Base-by-base conservation (phyloP, 2,113 vertebrate genomes). In the Loxodonta africana region DNA sequence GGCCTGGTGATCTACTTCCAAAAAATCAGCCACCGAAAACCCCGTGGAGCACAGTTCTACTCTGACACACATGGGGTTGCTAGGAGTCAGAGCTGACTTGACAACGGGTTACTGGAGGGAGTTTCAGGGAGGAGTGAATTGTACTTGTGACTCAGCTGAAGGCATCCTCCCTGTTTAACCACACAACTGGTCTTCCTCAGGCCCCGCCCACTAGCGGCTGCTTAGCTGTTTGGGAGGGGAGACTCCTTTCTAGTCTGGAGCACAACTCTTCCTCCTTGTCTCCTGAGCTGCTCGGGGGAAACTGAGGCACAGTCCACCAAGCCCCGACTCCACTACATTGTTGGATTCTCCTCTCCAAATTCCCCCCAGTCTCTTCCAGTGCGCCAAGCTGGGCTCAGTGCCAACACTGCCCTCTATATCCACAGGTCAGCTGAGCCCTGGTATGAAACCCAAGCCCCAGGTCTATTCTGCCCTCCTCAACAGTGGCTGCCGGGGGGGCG, bases 381-480 rank as follows among this genome's bases (percentile, higher is more conserved):
- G 1, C 41, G 60, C 62, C 33, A 20, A 23, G 62, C 85, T 21
- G 33, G 78, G 78, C 48, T 71, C 30, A 4, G 67, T 6, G 37
- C 83, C 33, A 37, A 41, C n/a, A 28, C 33, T 0, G 23, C 17
- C 71, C 82, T 12, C 62, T 62, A 18, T 15, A 15, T 17, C 81
- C 73, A 2, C 92, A 97, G 96, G 96, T 30, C 94, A 78, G 37
- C 80, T 53, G 41, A 0, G 20, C 23, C 30, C 92, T 2, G 15
- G 4, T 0, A 1, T 11, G 67, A 95, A 80, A 71, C 94, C 94
- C 12, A 2, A 37, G 8, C 69, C 92, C 44, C 62, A 48, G 23
- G 69, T 96, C 67, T 96, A 97, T 25, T 14, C 87, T 1, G 2
- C 51, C 41, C 96, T 97, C 21, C 28, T 97, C 18, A 1, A 8